Conservation (phyloP, 2,797 vertebrate genomes). For the Rhynchonycteris naso region DNA sequence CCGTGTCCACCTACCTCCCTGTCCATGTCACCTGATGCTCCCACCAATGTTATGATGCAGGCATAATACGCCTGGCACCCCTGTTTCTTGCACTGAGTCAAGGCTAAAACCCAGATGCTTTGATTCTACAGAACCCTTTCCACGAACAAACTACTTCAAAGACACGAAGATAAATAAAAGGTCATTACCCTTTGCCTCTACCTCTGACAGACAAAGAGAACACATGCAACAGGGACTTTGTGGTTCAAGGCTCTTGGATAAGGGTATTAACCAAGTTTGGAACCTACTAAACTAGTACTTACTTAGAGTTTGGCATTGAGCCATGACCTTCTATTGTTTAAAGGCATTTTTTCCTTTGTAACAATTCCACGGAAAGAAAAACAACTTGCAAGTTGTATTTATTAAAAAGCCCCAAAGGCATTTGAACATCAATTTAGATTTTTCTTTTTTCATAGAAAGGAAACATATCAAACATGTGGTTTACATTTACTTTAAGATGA, state of each 20-base stretch:
- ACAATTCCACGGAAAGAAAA: slow-evolving; percentile 70
- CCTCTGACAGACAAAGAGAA: slow-evolving; percentile 33
- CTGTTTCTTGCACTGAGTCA: not conserved
- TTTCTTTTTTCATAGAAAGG: slow-evolving; percentile 63
- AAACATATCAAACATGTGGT: slow-evolving; percentile 73
- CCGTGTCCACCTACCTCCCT: not conserved
- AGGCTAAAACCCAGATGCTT: not conserved
- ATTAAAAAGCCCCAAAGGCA: slow-evolving; percentile 77
- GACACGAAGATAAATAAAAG: slow-evolving; percentile 18
- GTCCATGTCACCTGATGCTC: not conserved
- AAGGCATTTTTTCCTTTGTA: slow-evolving; percentile 78
- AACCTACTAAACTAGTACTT: slow-evolving; percentile 36
- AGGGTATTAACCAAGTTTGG: slow-evolving; percentile 31
- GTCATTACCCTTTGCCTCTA: not conserved
- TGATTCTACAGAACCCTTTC: not conserved
- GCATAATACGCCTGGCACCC: too few species aligned
- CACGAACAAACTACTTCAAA: not conserved
- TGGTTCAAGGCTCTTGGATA: not conserved
- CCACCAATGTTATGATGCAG: not conserved
- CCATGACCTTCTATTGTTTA: slow-evolving; percentile 69
- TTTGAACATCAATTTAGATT: slow-evolving; percentile 75
- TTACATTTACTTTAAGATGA: slow-evolving; percentile 70
- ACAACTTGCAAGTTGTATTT: slow-evolving; percentile 67
- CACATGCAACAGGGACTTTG: not conserved
- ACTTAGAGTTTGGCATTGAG: slow-evolving; percentile 56